Base-by-base conservation (phyloP, 2,888 invertebrate genomes). In the Mythimna impura region DNA sequence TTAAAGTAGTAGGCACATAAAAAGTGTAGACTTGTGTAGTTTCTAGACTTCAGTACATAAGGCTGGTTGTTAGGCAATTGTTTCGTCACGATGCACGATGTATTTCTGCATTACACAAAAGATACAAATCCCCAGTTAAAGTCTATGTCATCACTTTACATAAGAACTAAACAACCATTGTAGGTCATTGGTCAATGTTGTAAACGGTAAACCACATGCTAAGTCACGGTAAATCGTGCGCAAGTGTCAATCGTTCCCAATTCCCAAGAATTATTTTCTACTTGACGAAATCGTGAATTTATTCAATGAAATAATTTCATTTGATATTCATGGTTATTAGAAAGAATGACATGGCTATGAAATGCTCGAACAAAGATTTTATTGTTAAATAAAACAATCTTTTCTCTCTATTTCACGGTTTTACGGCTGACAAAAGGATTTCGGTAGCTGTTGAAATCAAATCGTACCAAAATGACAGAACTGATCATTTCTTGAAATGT, bases 171-270 rank as follows among this genome's bases (percentile, higher is more conserved):
- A 60, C 30, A 47, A 58, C 25, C 25, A 36, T 71, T 50, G 72
- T 77, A 62, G 78, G 77, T 70, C 69, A 80, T 43, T 34, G 78
- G 77, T 70, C 66, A 80, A 80, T 80, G 66, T 83, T 83, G 80
- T 57, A 67, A 83, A 63, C 66, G 67, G 65, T 65, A 71, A 69
- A 34, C 64, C 65, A 71, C 65, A 76, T 57, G 54, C 55, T 58
- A 73, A 75, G 76, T 79, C 76, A 76, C 67, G 57, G 62, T 14
- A 62, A 76, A 34, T 77, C 84, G 84, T 84, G 76, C 61, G 68
- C 36, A 63, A 67, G 64, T 68, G 52, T 71, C 66, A 57, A 65
- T 78, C 20, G 65, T 78, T 57, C 57, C 22, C 55, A 70, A 67
- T 70, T 58, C 58, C 47, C 36, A 22, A 61, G 20, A 75, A 73